Base-by-base conservation (phyloP, 2,113 vertebrate species). In the Sinocyclocheilus grahami region DNA sequence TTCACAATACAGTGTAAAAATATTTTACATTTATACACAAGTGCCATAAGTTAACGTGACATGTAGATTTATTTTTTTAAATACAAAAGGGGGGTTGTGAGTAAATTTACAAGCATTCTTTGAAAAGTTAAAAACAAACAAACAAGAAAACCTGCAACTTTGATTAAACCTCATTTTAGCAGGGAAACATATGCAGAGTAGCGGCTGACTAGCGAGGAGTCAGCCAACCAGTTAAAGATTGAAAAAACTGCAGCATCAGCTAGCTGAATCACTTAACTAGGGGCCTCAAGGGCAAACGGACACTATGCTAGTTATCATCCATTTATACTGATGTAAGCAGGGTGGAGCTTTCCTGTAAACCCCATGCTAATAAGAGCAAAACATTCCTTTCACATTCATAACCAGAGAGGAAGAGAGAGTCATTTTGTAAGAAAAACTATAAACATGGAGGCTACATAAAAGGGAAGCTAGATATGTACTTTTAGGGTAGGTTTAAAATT, bases 11-110 rank as follows among this genome's bases (percentile, higher is more conserved):
- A 94, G 93, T 94, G 94, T 37, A 58, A 86, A 90, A 90, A 87
- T 86, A 90, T 90, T 95, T 94, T 95, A 95, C 94, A 94, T 93
- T 93, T 96, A 94, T 95, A 95, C 94, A 95, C 91, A 91, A 94
- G 92, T 92, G 92, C 92, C 91, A 91, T 83, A 94, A 93, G 92
- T 92, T 91, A 92, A 93, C 92, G 46, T 48, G 46, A 48, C 46
- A 46, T 46, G 92, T 78, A 92, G 91, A 94, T 89, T 77, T 88
- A 82, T 84, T 63, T 87, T 83, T 0, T 1, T 16, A 14, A 53
- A 53, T 53, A 53, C 51, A 80, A 53, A 88, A 78, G 27, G 53
- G 77, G 60, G 82, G 53, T 84, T 53, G 85, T 83, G 83, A 67
- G 81, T 58, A 46, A 65, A 37, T 60, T 83, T 77, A 58, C 65